Base-by-base conservation (phyloP, 1,140 invertebrate species). In the Danaus plexippus region DNA sequence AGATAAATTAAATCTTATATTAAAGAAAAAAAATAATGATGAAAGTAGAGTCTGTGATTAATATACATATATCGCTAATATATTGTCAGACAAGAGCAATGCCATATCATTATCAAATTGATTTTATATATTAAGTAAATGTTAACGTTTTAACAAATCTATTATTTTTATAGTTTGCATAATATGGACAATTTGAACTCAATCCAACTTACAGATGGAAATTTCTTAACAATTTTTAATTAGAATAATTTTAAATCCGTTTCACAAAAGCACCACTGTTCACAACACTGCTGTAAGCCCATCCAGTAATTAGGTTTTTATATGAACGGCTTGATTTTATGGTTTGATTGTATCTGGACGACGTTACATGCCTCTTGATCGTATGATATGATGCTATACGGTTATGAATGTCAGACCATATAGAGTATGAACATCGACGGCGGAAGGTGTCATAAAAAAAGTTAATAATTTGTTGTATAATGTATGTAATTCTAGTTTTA, bases 401-500 rank as follows among this genome's bases (percentile, higher is more conserved):
- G 7, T 75, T 69, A 67, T 69, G 66, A 72, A 69, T 65, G 66
- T 70, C 63, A 69, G 67, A 80, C 69, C 60, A 71, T 71, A 71
- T 69, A 71, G 67, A 61, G 61, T 67, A 63, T 62, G 67, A 70
- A 63, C 73, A 71, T 66, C 67, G 61, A 60, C 68, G 69, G 58
- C 60, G 62, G 65, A 71, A 50, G 74, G 74, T 76, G 74, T 80
- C 77, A 75, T 76, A 77, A 72, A 76, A 69, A 76, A 77, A 69
- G 66, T 77, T 81, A 86, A 80, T 83, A 83, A 81, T 83, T 83
- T 82, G 84, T 87, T 87, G 84, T 87, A 80, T 83, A 83, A 78
- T 83, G 69, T 82, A 84, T 86, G 81, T 87, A 87, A 85, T 77
- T 77, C 71, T 87, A 87, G 81, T 80, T 87, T 85, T 82, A 84